A percentile compares a stretch with the other conserved stretches of the same genome.
These are phyloP conservation scores for Hoplodrina blanda DNA, from an alignment of 2,888 invertebrate species.

Conservation along the genomic window DNA sequence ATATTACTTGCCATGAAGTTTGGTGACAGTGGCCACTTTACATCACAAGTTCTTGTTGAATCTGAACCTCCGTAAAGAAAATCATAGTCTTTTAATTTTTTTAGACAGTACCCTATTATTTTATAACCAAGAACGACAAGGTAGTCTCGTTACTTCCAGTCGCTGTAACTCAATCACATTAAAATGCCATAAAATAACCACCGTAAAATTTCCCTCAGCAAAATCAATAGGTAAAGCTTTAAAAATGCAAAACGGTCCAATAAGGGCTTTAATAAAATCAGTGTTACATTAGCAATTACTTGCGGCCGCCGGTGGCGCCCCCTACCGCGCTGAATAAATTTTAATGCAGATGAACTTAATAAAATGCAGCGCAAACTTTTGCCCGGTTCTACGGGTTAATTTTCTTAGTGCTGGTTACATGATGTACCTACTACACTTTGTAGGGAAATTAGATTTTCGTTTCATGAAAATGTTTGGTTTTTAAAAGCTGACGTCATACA, in stretches of 20 bases:
- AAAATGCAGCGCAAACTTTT: conserved; percentile 57
- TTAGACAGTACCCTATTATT: neutral
- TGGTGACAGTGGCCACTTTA: neutral
- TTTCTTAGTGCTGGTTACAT: conserved; percentile 44
- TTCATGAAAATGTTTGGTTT: neutral
- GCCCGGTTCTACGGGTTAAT: conserved; percentile 33
- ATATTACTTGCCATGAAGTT: neutral
- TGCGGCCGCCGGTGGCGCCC: conserved; percentile 44
- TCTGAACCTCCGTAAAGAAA: neutral
- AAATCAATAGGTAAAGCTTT: conserved; percentile 48
- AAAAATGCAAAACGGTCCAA: conserved; percentile 54
- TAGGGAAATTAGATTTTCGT: conserved; percentile 12
- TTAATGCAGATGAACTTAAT: conserved; percentile 64
- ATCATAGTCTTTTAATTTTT: neutral
- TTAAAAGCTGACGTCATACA: neutral
- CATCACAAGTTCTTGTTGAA: neutral
- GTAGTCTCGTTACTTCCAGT: neutral
- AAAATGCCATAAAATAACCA: conserved; percentile 16
- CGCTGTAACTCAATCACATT: conserved; percentile 22
- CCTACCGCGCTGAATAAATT: conserved; percentile 56
- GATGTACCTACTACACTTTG: conserved; percentile 21
- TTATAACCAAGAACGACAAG: neutral
- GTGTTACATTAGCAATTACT: conserved; percentile 61
- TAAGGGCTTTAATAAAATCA: conserved; percentile 60
- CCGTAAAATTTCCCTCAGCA: conserved; percentile 16